A percentile compares a stretch with the other conserved stretches of the same genome.
These are phyloP conservation scores for Lagopus muta DNA, from an alignment of 2,113 vertebrate species.

Conservation along the genomic window DNA sequence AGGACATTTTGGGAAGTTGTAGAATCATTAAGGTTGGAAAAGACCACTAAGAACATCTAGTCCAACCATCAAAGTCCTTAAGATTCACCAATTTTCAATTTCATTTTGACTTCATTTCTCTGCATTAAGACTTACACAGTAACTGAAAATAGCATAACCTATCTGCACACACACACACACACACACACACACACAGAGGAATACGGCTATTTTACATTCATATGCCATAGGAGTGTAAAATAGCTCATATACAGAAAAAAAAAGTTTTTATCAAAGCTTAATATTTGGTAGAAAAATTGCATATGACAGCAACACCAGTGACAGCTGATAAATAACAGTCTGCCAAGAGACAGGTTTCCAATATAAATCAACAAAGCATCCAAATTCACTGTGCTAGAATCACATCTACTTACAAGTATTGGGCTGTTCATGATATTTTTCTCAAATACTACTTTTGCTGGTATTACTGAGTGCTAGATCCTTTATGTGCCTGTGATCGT, in stretches of 20 bases:
- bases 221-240: background rate
- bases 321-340: background rate
- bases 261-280: background rate
- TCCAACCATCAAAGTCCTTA: background rate
- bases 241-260: background rate
- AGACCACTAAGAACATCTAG: too few relatives aligned
- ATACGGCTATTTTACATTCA: background rate
- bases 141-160: background rate
- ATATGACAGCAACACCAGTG: background rate
- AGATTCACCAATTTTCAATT: background rate
- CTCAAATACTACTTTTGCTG: background rate
- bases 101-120: constrained; percentile 2
- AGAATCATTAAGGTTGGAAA: too few relatives aligned
- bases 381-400: background rate
- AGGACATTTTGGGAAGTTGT: background rate
- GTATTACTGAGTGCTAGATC: background rate
- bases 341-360: background rate
- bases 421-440: background rate
- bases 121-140: background rate
- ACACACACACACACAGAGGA: background rate
- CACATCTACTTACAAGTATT: background rate
- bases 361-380: background rate
- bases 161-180: background rate
- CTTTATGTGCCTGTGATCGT: background rate
- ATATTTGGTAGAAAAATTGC: background rate